Evolutionary conservation across 2,113 vertebrate genomes (phyloP), one percentile per base, ranked within the genome.

Genomic region (Pelusios castaneus): DNA sequence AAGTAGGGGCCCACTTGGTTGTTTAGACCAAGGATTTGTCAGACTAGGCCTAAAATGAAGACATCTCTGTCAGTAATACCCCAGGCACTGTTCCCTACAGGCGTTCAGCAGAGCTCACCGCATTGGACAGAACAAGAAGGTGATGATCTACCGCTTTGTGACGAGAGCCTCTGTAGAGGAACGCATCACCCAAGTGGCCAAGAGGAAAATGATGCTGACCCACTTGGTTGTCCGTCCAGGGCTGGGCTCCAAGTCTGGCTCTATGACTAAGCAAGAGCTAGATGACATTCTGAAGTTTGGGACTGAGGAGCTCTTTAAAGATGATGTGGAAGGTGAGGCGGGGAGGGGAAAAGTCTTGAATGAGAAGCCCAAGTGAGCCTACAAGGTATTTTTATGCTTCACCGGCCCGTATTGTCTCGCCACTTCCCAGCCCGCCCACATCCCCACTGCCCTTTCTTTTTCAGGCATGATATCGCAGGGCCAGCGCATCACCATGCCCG

Each of bases 161-260:
- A 99, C 99, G 0, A 97, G 99, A 49, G 99, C 99, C 80, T 99
- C 99, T 0, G 99, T 99, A 54, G 99, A 99, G 95, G 99, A 99
- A 96, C 98, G 99, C 41, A 99, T 99, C 97, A 99, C 99, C 14
- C 99, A 99, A 97, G 99, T 99, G 96, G 99, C 99, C 82, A 99
- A 99, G 88, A 98, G 99, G 96, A 99, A 99, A 98, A 99, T 99
- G 99, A 99, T 99, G 99, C 97, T 99, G 87, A 99, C 99, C 1
- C 99, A 99, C 94, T 97, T 99, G 85, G 99, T 99, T 77, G 99
- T 99, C 34, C 98, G 99, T 21, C 99, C 99, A 0, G 99, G 99
- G 81, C 98, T 99, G 0, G 99, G 99, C 93, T 99, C 99, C 96
- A 99, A 99, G 97, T 99, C 99, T 0, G 99, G 99, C 60, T 99